A percentile compares a stretch with the other conserved stretches of the same genome.
phyloP scores from a whole-genome alignment of 2,797 vertebrate genomes.

The Acanthis flammea region DNA sequence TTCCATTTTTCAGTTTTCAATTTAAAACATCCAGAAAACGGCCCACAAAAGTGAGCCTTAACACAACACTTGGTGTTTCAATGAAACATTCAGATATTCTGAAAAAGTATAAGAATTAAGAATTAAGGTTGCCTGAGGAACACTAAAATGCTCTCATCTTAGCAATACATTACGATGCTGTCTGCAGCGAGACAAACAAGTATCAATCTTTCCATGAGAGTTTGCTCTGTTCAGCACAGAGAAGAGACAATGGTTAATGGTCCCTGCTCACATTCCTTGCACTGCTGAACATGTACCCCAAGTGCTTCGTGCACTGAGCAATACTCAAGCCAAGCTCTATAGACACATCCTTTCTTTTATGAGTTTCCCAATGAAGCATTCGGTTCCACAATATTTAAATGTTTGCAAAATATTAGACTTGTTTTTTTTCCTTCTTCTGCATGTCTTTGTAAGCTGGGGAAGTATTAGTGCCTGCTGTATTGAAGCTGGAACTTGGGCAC shows the following conservation, averaged over 20 bases:
- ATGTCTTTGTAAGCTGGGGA: not conserved
- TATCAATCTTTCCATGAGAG: not conserved
- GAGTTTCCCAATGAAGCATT: not conserved
- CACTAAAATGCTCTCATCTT: not conserved
- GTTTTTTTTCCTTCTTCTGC: not conserved
- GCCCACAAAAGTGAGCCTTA: constrained; percentile 17
- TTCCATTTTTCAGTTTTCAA: constrained; percentile 39
- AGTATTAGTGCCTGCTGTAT: not conserved
- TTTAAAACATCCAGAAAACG: constrained; percentile 25
- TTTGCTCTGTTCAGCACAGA: not conserved
- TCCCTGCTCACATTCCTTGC: not conserved
- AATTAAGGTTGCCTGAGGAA: constrained; percentile 29
- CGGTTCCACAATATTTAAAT: not conserved
- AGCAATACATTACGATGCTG: not conserved
- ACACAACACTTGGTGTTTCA: not conserved
- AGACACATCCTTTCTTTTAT: not conserved
- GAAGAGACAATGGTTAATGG: not conserved
- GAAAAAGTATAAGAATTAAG: not conserved
- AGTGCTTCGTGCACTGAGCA: not conserved
- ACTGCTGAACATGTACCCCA: not conserved
- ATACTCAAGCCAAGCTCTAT: not conserved
- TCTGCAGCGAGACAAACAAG: not conserved
- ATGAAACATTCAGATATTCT: constrained; percentile 4
- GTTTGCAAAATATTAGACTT: not conserved
- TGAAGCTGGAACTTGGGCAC: not conserved